Evolutionary conservation across 2,113 vertebrate species (phyloP), one percentile per base, ranked within the genome.

Genomic region (Trematocara zebra): DNA sequence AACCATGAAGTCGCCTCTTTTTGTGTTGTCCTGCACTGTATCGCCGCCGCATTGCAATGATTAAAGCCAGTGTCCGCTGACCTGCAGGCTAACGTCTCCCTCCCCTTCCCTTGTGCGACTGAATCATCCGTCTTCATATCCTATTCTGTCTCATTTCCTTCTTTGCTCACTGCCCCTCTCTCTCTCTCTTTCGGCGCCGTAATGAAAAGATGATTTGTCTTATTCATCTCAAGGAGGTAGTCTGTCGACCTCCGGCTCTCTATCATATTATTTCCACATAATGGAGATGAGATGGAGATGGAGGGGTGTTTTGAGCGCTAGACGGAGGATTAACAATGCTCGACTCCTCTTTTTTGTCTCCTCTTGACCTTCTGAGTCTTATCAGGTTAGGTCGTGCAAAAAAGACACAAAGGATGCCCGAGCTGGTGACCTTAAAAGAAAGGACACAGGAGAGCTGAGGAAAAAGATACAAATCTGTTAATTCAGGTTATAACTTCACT

Each of bases 121-220:
- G 14, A 86, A 47, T 33, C 86, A 80, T 92, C 81, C 11, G 5
- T 92, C 91, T 90, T 92, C 81, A 54, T 86, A 15, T 82, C 90
- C 47, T 35, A 44, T 82, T 90, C 72, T 56, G 33, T 78, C 78
- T 93, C 90, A 86, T 91, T 87, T 83, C 85, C 83, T 40, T 56
- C 78, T 42, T 33, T 35, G 83, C 69, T 88, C 53, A 42, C 17
- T 35, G 5, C 23, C 14, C 11, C 3, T n/a, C 57, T 61, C 57
- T 35, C 31, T 82, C 56, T 86, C 67, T 31, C 12, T 69, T 31
- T 18, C 20, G 3, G 15, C 12, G 4, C 61, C 8, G 0, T 89
- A 87, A 94, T 94, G 85, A 92, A 87, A 92, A 89, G 82, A 89
- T 91, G 84, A 93, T 94, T 92, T 84, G 83, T 93, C 91, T 88